phyloP scores from a whole-genome alignment of 1,140 invertebrate species.

The Lordiphosa mommai region DNA sequence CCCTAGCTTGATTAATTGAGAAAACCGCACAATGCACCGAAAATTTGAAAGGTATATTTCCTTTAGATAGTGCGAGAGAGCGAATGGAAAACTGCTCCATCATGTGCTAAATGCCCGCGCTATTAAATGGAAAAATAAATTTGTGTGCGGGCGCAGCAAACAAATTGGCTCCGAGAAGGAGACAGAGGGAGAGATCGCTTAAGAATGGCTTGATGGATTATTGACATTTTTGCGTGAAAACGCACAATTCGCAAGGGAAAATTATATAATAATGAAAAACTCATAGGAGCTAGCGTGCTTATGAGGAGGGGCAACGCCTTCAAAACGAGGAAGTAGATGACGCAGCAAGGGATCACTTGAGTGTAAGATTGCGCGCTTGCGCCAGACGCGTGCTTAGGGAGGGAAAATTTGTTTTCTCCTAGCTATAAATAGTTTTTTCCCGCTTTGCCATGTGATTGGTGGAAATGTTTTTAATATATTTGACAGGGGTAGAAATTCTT shows the following conservation, averaged over 20 bases:
- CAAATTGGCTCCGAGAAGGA: conserved; percentile 37
- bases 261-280: conserved; percentile 68
- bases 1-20: conserved; percentile 33
- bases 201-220: conserved; percentile 51
- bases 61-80: neutral
- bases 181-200: neutral
- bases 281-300: conserved; percentile 40
- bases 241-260: conserved; percentile 51
- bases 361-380: conserved; percentile 40
- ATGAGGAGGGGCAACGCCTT: conserved; percentile 34
- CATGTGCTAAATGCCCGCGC: conserved; percentile 57
- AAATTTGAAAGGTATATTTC: conserved; percentile 2
- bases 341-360: conserved; percentile 37
- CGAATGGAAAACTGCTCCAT: conserved; percentile 59
- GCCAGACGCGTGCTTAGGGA: conserved; percentile 55
- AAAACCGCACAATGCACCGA: neutral
- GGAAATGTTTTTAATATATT: conserved; percentile 8
- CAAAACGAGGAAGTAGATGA: conserved; percentile 23
- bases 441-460: conserved; percentile 42
- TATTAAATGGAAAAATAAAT: conserved; percentile 29
- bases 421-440: conserved; percentile 50
- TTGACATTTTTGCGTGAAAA: conserved; percentile 61
- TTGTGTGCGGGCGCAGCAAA: conserved; percentile 59
- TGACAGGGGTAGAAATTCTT: conserved; percentile 19
- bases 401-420: conserved; percentile 32